Evolutionary conservation across 2,888 invertebrate species (phyloP), one percentile per base, ranked within the genome.

Genomic region (Nycteola revayana): DNA sequence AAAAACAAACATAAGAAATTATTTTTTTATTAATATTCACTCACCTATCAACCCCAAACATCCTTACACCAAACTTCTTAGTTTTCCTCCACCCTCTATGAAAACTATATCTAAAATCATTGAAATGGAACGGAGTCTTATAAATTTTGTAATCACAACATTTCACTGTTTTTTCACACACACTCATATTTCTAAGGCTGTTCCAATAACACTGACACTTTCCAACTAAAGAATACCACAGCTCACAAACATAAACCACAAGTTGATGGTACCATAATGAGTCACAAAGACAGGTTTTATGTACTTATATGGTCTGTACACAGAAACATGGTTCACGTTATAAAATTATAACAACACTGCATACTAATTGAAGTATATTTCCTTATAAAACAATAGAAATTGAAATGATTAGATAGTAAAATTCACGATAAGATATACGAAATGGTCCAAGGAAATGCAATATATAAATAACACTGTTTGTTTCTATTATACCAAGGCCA

Each of bases 391-490:
- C 14, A 14, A 14, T 14, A 34, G 42, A 46, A 36, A 45, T 23
- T 35, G 27, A 3, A 4, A 17, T 11, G 59, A 53, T 56, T 34
- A 48, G 51, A 59, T 58, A 54, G 29, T 32, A 32, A 57, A 62
- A 50, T 42, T 35, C 33, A 27, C 40, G 81, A 83, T 81, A 67
- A 81, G 80, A 81, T 77, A 77, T 28, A 32, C 40, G 42, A 85
- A 75, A 54, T 81, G 57, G 83, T 64, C 55, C 82, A 79, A 76
- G 75, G 71, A 71, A 75, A 67, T 68, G 55, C 60, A 64, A 59
- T 65, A 61, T 43, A 28, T 17, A 34, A n/a, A 37, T 34, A 28
- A 10, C 8, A 8, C 4, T 9, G 26, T 26, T 30, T 20, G 23
- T 39, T 30, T 25, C 7, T 10, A 28, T 9, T 7, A 21, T 2